Evolutionary conservation across 2,113 vertebrate species (phyloP).

Genomic region (Antidorcas marsupialis): DNA sequence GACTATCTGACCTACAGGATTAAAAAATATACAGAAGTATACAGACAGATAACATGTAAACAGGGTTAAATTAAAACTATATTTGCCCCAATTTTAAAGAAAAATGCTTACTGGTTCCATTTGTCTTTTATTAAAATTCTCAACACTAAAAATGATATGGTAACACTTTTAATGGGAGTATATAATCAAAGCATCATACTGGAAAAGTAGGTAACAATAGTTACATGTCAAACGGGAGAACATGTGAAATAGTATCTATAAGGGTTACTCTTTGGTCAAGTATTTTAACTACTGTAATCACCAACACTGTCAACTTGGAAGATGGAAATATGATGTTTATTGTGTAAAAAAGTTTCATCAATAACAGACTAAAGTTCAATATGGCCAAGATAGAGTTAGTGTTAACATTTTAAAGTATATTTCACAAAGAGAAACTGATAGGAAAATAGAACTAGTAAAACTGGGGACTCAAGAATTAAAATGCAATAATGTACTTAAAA

Average conservation of each 20-base stretch:
- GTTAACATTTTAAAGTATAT: neutral
- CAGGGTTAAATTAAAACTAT: neutral
- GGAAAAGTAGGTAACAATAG: neutral
- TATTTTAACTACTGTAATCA: neutral
- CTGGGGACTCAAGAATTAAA: neutral
- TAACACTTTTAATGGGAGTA: neutral
- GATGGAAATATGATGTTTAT: neutral
- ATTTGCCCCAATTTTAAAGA: neutral
- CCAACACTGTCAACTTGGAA: neutral
- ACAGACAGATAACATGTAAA: neutral
- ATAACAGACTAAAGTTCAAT: neutral
- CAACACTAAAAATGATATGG: neutral
- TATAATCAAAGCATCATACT: neutral
- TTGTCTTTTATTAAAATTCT: slow-evolving; percentile 17
- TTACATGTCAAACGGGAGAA: neutral
- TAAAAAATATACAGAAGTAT: neutral
- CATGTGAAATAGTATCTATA: neutral
- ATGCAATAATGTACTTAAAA: neutral
- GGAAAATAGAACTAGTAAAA: slow-evolving; percentile 29
- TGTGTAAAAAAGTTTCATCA: neutral
- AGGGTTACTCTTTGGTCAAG: neutral
- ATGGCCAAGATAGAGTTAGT: neutral
- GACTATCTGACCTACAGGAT: neutral
- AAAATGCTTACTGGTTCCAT: neutral
- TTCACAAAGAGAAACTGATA: neutral